Evolutionary conservation across 1,140 invertebrate species (phyloP).

Genomic region (Anastatus disparis): DNA sequence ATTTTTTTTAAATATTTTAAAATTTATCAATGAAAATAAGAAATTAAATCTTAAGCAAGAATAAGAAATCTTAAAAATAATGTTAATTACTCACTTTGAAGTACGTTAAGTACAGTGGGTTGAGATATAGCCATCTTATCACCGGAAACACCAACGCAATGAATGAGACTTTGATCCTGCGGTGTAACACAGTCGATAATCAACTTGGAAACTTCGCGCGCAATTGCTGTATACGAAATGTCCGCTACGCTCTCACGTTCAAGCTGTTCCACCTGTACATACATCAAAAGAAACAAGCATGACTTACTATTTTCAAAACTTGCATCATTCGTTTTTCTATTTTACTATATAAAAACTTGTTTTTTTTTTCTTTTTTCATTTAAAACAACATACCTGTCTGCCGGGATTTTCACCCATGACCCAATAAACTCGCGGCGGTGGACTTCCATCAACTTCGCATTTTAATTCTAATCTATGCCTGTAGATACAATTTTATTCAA

Average conservation of each 20-base stretch:
- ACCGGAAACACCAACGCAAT: constrained; percentile 77
- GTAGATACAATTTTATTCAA: background rate
- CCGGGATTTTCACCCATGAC: constrained; percentile 71
- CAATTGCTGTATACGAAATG: constrained; percentile 64
- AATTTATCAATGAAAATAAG: too few relatives aligned
- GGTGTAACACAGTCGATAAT: constrained; percentile 72
- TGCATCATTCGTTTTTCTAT: background rate
- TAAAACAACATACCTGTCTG: constrained; percentile 67
- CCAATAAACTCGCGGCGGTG: constrained; percentile 77
- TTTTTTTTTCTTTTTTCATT: too few relatives aligned
- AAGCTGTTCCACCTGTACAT: constrained; percentile 48
- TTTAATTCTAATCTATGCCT: constrained; percentile 70
- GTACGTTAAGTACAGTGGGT: constrained; percentile 60
- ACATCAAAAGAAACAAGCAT: background rate
- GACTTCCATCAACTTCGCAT: constrained; percentile 76
- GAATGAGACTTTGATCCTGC: constrained; percentile 73
- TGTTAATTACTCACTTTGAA: too few relatives aligned
- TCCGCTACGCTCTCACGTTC: constrained; percentile 47
- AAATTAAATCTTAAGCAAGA: too few relatives aligned
- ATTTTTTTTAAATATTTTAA: too few relatives aligned
- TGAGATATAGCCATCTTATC: constrained; percentile 66
- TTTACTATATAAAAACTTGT: too few relatives aligned
- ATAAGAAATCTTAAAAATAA: too few relatives aligned
- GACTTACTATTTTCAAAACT: background rate
- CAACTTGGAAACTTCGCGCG: constrained; percentile 73